Conservation (phyloP, 2,113 vertebrate species). For the Columba janthina region DNA sequence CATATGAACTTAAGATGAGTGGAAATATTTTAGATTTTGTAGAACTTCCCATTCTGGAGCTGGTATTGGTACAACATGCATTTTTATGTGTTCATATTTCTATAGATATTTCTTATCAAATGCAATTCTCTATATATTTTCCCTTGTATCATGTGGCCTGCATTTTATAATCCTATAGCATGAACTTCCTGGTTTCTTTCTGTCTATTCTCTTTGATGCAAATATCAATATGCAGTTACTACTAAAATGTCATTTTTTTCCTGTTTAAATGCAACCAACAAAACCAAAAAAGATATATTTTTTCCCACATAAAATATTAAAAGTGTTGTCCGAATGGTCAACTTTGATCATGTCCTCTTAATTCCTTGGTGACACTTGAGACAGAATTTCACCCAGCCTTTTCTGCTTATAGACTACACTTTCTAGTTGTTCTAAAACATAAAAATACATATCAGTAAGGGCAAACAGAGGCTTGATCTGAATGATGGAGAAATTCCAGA, state of each 20-base stretch:
- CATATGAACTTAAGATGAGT: neutral
- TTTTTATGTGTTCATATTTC: neutral
- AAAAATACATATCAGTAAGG: neutral
- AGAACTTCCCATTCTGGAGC: neutral
- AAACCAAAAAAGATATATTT: neutral
- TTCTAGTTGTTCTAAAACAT: neutral
- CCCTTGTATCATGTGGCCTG: neutral
- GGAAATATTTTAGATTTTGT: neutral
- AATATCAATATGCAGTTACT: neutral
- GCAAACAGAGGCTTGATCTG: neutral
- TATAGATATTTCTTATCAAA: neutral
- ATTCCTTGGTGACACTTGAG: neutral
- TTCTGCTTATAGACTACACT: accelerated
- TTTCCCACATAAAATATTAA: neutral
- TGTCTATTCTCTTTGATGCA: neutral
- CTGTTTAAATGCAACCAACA: neutral
- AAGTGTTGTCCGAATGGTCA: neutral
- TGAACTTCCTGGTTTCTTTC: neutral
- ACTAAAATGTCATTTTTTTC: neutral
- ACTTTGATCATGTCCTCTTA: neutral
- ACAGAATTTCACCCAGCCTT: neutral
- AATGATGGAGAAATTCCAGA: neutral
- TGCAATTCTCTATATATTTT: neutral
- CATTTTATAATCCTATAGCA: neutral
- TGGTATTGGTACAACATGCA: neutral